phyloP scores from a whole-genome alignment of 2,888 invertebrate genomes.

The Bellardia pandia region DNA sequence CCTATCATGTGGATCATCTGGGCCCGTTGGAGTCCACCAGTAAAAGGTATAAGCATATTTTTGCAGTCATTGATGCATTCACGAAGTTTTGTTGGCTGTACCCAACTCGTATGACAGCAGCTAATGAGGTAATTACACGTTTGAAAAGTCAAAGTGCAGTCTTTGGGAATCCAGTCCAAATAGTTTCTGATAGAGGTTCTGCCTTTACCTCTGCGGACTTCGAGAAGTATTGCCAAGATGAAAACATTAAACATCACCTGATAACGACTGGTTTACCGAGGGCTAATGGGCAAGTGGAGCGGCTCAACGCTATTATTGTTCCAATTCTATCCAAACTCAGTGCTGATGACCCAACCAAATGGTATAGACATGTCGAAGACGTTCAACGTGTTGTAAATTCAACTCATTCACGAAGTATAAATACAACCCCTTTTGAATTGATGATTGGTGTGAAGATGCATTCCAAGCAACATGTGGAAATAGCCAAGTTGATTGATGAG shows the following conservation, averaged over 20 bases:
- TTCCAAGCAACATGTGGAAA: no score
- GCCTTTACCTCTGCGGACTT: conserved; percentile 77
- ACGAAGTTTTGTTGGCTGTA: conserved; percentile 82
- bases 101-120: conserved; percentile 77
- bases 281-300: conserved; percentile 60
- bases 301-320: conserved; percentile 36
- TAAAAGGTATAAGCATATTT: conserved; percentile 75
- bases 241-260: conserved; percentile 68
- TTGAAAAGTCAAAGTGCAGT: conserved; percentile 76
- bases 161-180: conserved; percentile 80
- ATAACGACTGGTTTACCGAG: conserved; percentile 74
- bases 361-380: no score
- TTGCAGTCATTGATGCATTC: conserved; percentile 80
- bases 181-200: conserved; percentile 79
- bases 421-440: no score
- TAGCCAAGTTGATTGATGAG: no score
- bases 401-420: no score
- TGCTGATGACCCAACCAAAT: no score
- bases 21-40: conserved; percentile 74
- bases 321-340: no score
- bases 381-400: no score
- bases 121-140: conserved; percentile 78
- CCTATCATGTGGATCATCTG: conserved; percentile 48
- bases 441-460: no score
- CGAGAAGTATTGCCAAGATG: conserved; percentile 79